Percentiles rank a stretch among this genome's conserved stretches.
phyloP scores from a whole-genome alignment of 2,113 vertebrate species.

The Eudyptes chrysolophus region DNA sequence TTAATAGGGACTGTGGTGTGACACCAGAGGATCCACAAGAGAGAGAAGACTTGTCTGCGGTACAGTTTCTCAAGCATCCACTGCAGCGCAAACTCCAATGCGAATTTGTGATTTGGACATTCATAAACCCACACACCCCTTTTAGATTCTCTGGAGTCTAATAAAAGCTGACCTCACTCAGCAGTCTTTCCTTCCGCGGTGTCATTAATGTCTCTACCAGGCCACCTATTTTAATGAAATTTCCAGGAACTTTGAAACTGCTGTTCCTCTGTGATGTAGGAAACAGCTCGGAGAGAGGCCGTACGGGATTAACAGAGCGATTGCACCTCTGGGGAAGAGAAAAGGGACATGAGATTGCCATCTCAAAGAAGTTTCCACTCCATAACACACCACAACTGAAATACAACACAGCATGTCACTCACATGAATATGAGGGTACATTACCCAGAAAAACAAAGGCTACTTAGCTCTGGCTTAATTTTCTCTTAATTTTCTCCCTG shows the following conservation, averaged over 20 bases:
- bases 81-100: neutral
- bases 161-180: neutral
- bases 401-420: neutral
- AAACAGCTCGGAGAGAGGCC: neutral
- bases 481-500: neutral
- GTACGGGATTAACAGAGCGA: neutral
- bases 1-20: neutral
- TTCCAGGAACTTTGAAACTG: neutral
- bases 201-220: neutral
- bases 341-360: neutral
- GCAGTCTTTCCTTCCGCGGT: rapidly evolving
- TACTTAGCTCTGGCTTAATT: neutral
- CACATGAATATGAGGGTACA: neutral
- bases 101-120: neutral
- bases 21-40: neutral
- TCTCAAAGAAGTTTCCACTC: neutral
- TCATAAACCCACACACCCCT: neutral
- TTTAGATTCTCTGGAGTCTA: neutral
- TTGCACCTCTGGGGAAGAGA: neutral
- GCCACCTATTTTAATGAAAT: neutral
- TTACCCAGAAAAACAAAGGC: neutral
- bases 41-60: neutral
- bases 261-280: neutral
- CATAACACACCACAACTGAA: neutral
- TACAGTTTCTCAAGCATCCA: neutral